Conservation (phyloP, 2,797 vertebrate species). For the Somateria mollissima region DNA sequence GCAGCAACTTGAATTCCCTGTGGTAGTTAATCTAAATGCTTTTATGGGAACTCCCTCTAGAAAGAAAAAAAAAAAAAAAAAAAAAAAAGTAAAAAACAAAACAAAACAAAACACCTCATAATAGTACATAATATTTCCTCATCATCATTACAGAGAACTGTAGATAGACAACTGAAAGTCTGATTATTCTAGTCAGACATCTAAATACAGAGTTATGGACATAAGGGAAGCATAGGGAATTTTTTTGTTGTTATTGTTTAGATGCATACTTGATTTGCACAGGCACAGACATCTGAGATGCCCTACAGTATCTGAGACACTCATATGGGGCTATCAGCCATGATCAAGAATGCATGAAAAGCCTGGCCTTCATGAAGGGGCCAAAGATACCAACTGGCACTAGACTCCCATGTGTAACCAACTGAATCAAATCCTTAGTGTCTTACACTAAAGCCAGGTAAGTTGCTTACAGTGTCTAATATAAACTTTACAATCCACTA, state of each 20-base stretch:
- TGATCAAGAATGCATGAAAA: neutral
- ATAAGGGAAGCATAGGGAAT: neutral
- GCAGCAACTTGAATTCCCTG: neutral
- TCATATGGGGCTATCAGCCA: neutral
- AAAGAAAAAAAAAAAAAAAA: neutral
- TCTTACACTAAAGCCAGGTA: neutral
- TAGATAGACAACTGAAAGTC: neutral
- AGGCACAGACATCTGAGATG: neutral
- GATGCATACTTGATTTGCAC: neutral
- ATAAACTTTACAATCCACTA: neutral
- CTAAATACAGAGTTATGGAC: neutral
- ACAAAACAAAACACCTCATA: neutral
- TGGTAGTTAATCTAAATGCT: neutral
- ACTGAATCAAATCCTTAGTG: neutral
- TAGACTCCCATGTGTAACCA: neutral
- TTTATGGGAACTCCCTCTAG: neutral
- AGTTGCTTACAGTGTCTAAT: neutral
- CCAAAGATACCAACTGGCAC: neutral
- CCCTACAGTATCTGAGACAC: neutral
- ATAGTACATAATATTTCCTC: neutral
- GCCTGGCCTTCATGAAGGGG: neutral
- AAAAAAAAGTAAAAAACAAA: neutral
- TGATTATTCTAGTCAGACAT: neutral
- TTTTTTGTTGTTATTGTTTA: fast-evolving
- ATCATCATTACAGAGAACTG: neutral